Base-by-base conservation (phyloP, 2,797 vertebrate genomes). In the Gila robusta region DNA sequence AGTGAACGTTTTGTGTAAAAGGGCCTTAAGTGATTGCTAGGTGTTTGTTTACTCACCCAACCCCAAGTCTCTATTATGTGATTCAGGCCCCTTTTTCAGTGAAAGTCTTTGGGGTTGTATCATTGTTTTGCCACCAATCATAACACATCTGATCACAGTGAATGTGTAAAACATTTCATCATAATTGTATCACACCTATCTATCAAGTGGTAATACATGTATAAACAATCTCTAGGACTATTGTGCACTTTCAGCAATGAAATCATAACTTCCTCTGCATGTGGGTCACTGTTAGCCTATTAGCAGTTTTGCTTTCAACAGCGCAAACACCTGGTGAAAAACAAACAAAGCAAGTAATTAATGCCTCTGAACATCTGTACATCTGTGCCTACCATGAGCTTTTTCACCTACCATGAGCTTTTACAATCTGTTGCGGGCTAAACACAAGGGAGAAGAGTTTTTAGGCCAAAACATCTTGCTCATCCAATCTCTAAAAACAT, bases 271-370 rank as follows among this genome's bases (percentile, higher is more conserved):
- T 70, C 21, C 79, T 70, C 79, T 28, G 23, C 66, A 82, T 82
- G 35, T 71, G 80, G 80, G 49, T 71, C 67, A 82, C 67, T 12
- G 16, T 54, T 81, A 28, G 89, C 91, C 82, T 82, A 86, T 90
- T 90, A 90, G 93, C 91, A 93, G 84, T 73, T 87, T 86, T 84
- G 88, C 88, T 90, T 91, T 74, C 35, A 89, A 91, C 88, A 85
- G 70, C 91, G 88, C 88, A 88, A 88, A 91, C 92, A 92, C 92
- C 93, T 92, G 91, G 89, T 88, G 84, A 87, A 87, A 86, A 90
- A 91, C 89, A 91, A 93, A 94, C 91, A 93, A 94, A 93, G 89
- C 59, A 84, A 59, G 91, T 91, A 93, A 93, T 95, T 93, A 93
- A 90, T 92, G 91, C 88, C 83, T 93, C 92, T 83, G 91, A 93